Base-by-base conservation (phyloP, 2,113 vertebrate genomes). In the Falcunculus frontatus region DNA sequence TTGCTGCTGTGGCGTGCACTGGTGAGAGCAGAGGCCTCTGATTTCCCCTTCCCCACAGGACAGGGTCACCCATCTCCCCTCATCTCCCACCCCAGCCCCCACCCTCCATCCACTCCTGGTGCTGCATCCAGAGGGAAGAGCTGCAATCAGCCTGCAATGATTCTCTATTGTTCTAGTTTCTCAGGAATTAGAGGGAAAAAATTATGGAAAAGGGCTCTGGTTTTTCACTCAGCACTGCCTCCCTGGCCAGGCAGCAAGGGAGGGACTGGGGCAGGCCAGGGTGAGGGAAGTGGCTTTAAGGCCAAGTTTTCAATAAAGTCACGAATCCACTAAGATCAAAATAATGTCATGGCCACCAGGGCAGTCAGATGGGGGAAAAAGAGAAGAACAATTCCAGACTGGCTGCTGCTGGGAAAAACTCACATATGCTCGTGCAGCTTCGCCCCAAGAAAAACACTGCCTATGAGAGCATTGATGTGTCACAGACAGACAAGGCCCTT, bases 1-100 rank as follows among this genome's bases (percentile, higher is more conserved):
- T 99, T 32, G 99, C 99, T 3, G 99, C 99, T 0, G 99, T 99
- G 87, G 98, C 98, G 5, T 99, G 99, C 94, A 98, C 99, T 12
- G 98, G 99, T 99, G 97, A 98, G 98, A 33, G 15, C 87, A 29
- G 64, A 33, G 0, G 1, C 17, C 22, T 14, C 23, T 50, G 16
- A 1, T 42, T 1, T 30, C 59, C n/a, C 21, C 30, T n/a, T 53
- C 47, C 53, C 46, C 3, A 1, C 59, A 19, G 33, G 35, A 64
- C 2, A 21, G 64, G 50, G 69, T 37, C 55, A 23, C 42, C 52
- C 8, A 0, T 27, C 37, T 47, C 19, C 22, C 27, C 8, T 14
- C 6, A 0, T 44, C n/a, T 74, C 83, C 65, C 49, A 53, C 12
- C n/a, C 41, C 0, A 0, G 19, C 10, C 23, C 39, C n/a, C 5